Base-by-base conservation (phyloP, 2,888 invertebrate species). In the Argyra leucocephala region DNA sequence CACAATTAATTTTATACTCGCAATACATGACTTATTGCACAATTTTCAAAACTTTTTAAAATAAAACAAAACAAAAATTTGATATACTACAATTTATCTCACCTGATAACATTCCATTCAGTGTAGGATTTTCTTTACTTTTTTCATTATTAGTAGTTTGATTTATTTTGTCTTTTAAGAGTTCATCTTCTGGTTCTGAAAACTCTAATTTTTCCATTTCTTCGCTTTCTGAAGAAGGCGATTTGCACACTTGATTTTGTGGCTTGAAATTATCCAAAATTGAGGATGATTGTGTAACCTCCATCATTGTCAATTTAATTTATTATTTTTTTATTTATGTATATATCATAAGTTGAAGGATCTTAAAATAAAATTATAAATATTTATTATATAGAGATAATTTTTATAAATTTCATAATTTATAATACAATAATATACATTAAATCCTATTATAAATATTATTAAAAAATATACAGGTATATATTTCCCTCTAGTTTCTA, bases 201-300 rank as follows among this genome's bases (percentile, higher is more conserved):
- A 63, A 63, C 21, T 37, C 21, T 22, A 65, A 57, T 61, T 65
- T 63, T 48, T 65, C 63, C 65, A 65, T 65, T 22, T 65, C 65
- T 10, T 61, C 65, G 5, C n/a, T 21, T 63, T 36, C 15, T 21
- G 48, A 61, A 37, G 62, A 22, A 2, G 60, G 37, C 15, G 15
- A 9, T 9, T 5, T 15, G 12, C 3, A 3, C 3, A 12, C 37
- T 37, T 37, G 5, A 37, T 9, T 37, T 37, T 37, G 37, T 5
- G 37, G 3, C 12, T 37, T 5, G 3, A 37, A 2, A 60, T 15
- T 64, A 21, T 60, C 10, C 5, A 31, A 48, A n/a, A 22, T 22
- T 37, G 36, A 22, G 12, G 37, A 58, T 24, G 58, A 12, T 12
- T 37, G 37, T 37, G 37, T 37, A 15, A 37, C 12, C 12, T 37